Evolutionary conservation across 2,888 invertebrate genomes (phyloP).

Genomic region (Celastrina argiolus): DNA sequence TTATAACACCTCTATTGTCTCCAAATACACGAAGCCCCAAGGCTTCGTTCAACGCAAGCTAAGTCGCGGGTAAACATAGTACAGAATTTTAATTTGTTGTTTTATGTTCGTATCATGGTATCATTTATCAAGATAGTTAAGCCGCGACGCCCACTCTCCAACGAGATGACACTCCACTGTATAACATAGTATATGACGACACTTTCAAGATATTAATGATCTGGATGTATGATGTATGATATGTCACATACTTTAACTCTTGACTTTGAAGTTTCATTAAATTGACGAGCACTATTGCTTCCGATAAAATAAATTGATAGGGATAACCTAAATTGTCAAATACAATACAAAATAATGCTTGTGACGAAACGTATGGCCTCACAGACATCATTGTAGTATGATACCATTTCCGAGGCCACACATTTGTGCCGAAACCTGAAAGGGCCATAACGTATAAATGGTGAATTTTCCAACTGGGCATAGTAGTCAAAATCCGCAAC

Average conservation of each 20-base stretch:
- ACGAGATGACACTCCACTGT: not conserved
- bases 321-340: not conserved
- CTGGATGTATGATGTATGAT: not conserved
- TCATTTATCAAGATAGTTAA: not conserved
- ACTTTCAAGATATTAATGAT: slow-evolving; percentile 11
- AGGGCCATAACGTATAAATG: too few relatives aligned
- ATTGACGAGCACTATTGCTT: not conserved
- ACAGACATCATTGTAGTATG: too few relatives aligned
- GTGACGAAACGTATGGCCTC: too few relatives aligned
- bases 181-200: not conserved
- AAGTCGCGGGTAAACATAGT: not conserved
- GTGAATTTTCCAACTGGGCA: too few relatives aligned
- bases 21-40: too few relatives aligned
- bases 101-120: not conserved
- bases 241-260: not conserved
- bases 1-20: too few relatives aligned
- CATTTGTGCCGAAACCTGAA: too few relatives aligned
- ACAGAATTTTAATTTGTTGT: not conserved
- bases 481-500: too few relatives aligned
- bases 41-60: not conserved
- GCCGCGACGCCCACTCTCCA: not conserved
- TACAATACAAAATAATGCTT: too few relatives aligned
- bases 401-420: too few relatives aligned
- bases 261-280: slow-evolving; percentile 1
- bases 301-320: not conserved